phyloP scores from a whole-genome alignment of 2,113 vertebrate genomes.

The Hoplias malabaricus region DNA sequence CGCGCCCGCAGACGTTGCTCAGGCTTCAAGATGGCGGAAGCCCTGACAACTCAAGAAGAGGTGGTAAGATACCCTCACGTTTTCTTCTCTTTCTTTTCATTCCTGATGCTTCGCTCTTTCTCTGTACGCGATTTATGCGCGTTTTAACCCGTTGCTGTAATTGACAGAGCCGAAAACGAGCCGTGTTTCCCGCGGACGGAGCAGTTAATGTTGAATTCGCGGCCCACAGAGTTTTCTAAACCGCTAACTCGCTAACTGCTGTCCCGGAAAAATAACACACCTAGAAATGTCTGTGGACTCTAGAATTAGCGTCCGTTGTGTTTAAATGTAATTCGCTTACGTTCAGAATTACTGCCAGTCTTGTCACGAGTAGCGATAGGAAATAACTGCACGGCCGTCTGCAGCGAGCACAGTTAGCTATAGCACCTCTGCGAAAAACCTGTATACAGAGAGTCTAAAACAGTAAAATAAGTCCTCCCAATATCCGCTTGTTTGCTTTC shows the following conservation, averaged over 20 bases:
- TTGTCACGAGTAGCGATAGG: background rate
- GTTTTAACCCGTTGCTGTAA: background rate
- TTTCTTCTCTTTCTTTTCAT: slow-evolving; percentile 10
- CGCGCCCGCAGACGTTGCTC: slow-evolving; percentile 74
- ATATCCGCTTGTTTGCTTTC: too few relatives aligned
- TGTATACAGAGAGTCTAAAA: background rate
- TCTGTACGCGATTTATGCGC: background rate
- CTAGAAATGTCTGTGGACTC: too few relatives aligned
- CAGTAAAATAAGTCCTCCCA: too few relatives aligned
- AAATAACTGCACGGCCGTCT: background rate
- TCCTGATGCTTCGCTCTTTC: background rate
- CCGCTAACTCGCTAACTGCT: background rate
- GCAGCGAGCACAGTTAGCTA: background rate
- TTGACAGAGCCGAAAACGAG: background rate
- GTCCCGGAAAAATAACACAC: background rate
- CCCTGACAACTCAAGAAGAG: slow-evolving; percentile 80
- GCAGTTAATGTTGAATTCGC: background rate
- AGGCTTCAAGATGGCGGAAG: slow-evolving; percentile 85
- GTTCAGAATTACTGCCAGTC: background rate
- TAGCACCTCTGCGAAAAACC: background rate
- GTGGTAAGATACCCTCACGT: slow-evolving; percentile 70
- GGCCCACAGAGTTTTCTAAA: slow-evolving; percentile 28
- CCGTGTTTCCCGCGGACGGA: too few relatives aligned
- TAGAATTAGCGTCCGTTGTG: too few relatives aligned
- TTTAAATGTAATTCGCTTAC: background rate